phyloP scores from a whole-genome alignment of 2,888 invertebrate genomes.

The Caenorhabditis imperialis region DNA sequence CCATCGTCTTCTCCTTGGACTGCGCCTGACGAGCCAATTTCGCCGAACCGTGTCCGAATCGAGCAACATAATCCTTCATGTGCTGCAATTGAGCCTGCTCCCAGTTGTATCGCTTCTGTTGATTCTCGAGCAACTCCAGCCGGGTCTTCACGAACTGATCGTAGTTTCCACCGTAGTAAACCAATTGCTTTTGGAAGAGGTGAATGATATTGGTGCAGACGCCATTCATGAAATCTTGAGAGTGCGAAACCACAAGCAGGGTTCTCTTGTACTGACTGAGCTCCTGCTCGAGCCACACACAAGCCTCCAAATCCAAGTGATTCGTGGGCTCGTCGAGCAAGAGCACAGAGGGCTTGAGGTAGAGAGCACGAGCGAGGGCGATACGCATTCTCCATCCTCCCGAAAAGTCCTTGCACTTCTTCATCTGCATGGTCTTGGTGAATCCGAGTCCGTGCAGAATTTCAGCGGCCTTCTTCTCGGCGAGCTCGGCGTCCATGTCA shows the following conservation, averaged over 20 bases:
- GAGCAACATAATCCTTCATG: constrained; percentile 99
- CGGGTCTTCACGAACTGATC: constrained; percentile 95
- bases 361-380: constrained; percentile 82
- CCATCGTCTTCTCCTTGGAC: constrained; percentile 98
- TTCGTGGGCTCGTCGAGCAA: constrained; percentile 83
- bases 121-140: constrained; percentile 94
- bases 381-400: constrained; percentile 84
- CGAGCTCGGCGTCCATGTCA: constrained; percentile 94
- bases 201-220: constrained; percentile 93
- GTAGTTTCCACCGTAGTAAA: constrained; percentile 95
- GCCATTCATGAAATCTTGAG: constrained; percentile 97
- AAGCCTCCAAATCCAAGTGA: constrained; percentile 88
- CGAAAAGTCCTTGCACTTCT: constrained; percentile 84
- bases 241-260: constrained; percentile 96
- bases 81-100: constrained; percentile 99
- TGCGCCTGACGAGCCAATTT: constrained; percentile 98
- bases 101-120: constrained; percentile 99
- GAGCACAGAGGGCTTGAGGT: constrained; percentile 81
- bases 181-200: constrained; percentile 91
- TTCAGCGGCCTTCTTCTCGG: constrained; percentile 92
- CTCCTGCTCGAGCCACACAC: constrained; percentile 99
- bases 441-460: constrained; percentile 98
- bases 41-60: constrained; percentile 99
- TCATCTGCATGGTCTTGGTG: constrained; percentile 83
- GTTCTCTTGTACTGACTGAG: constrained; percentile 95